A percentile compares a stretch with the other conserved stretches of the same genome.
These are phyloP conservation scores for Calosoma granatense DNA, from an alignment of 1,140 invertebrate species.

Conservation along the genomic window DNA sequence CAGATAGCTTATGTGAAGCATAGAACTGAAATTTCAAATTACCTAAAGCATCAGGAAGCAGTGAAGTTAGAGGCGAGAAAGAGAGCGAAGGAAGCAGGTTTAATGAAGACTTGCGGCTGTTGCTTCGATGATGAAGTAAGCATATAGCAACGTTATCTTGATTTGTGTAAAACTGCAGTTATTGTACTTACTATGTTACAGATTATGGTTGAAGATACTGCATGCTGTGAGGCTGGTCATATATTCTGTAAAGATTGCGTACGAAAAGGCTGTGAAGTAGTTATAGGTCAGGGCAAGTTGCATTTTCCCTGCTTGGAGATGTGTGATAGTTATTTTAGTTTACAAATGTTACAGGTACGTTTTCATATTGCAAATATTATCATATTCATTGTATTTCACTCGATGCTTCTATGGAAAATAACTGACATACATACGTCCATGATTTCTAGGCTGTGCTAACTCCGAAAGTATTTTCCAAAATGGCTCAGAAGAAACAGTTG, in stretches of 20 bases:
- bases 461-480: constrained; percentile 42
- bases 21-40: constrained; percentile 34
- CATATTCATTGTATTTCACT: no score
- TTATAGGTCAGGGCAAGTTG: constrained; percentile 42
- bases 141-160: no score
- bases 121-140: constrained; percentile 47
- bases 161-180: no score
- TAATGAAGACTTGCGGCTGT: constrained; percentile 39
- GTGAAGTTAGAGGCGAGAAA: constrained; percentile 28
- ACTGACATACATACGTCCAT: not conserved
- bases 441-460: constrained; percentile 32
- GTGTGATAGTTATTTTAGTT: constrained; percentile 37
- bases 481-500: constrained; percentile 42
- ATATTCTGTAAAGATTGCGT: constrained; percentile 50
- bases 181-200: no score
- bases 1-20: constrained; percentile 41
- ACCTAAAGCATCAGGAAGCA: constrained; percentile 27
- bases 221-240: constrained; percentile 44
- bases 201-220: constrained; percentile 43
- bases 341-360: constrained; percentile 37
- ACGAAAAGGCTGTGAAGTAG: constrained; percentile 36
- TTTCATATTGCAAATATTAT: constrained; percentile 4
- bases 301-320: constrained; percentile 40
- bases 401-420: no score
- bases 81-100: constrained; percentile 26